Evolutionary conservation across 1,140 invertebrate genomes (phyloP).

Genomic region (Drosophila eugracilis): DNA sequence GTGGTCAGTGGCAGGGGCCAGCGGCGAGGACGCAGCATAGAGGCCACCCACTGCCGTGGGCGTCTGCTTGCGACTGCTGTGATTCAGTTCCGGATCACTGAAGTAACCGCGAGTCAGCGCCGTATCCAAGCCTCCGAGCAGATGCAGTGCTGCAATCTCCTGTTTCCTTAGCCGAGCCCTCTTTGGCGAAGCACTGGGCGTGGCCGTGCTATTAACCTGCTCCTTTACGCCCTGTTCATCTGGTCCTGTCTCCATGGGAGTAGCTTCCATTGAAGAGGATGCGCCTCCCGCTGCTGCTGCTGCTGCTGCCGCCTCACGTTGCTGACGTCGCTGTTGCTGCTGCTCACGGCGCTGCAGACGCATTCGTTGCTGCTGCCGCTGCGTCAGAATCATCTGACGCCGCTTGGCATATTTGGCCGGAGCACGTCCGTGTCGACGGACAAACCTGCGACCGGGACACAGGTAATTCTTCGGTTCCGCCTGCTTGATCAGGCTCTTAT

Average conservation of each 20-base stretch:
- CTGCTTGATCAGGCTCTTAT: slow-evolving; percentile 84
- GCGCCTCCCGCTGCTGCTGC: background rate
- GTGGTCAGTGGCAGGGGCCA: slow-evolving; percentile 9
- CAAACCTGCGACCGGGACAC: slow-evolving; percentile 63
- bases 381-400: slow-evolving; percentile 68
- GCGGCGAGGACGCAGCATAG: slow-evolving; percentile 50
- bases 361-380: slow-evolving; percentile 72
- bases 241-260: background rate
- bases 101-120: slow-evolving; percentile 76
- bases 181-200: slow-evolving; percentile 64
- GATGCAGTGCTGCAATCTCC: slow-evolving; percentile 62
- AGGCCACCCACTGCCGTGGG: slow-evolving; percentile 16
- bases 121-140: slow-evolving; percentile 61
- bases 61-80: slow-evolving; percentile 41
- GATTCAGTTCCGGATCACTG: slow-evolving; percentile 79
- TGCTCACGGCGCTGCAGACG: slow-evolving; percentile 30
- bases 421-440: slow-evolving; percentile 68
- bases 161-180: slow-evolving; percentile 66
- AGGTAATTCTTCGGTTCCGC: slow-evolving; percentile 79
- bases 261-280: background rate
- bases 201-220: slow-evolving; percentile 6
- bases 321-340: slow-evolving; percentile 28
- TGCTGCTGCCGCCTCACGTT: slow-evolving; percentile 17
- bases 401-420: slow-evolving; percentile 71
- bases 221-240: background rate